Evolutionary conservation across 2,797 vertebrate genomes (phyloP).

Genomic region (Sciaenops ocellatus): DNA sequence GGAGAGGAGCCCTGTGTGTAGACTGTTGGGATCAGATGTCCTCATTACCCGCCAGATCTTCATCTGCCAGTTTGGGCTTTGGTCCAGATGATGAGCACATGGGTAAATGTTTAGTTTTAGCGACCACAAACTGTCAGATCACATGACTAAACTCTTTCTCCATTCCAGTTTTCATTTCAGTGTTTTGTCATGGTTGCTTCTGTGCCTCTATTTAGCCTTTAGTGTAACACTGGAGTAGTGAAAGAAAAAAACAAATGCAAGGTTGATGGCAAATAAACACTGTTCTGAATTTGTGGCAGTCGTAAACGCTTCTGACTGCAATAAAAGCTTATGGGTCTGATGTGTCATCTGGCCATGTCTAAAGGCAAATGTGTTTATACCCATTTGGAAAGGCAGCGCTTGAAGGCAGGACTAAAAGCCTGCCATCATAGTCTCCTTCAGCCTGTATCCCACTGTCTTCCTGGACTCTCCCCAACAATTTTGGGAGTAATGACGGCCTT

Average conservation of each 20-base stretch:
- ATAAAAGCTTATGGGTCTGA: not conserved
- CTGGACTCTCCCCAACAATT: not conserved
- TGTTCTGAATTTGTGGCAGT: not conserved
- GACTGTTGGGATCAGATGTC: conserved; percentile 40
- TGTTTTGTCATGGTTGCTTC: not conserved
- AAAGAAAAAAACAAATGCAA: not conserved
- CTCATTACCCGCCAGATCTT: conserved; percentile 21
- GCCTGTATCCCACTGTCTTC: not conserved
- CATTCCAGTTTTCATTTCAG: not conserved
- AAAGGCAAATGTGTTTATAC: not conserved
- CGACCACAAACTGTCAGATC: not conserved
- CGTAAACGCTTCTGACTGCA: not conserved
- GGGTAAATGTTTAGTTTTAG: conserved; percentile 9
- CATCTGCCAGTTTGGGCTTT: conserved; percentile 7
- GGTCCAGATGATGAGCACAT: conserved; percentile 4
- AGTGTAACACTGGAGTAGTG: not conserved
- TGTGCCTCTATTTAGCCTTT: not conserved
- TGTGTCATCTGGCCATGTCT: not conserved
- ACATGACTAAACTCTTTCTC: not conserved
- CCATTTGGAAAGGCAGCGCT: not conserved
- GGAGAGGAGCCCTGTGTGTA: conserved; percentile 28
- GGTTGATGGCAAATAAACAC: not conserved
- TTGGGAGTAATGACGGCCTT: not conserved
- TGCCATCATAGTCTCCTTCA: not conserved
- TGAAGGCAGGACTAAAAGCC: not conserved